Evolutionary conservation across 1,140 invertebrate genomes (phyloP).

Genomic region (Caerostris darwini): DNA sequence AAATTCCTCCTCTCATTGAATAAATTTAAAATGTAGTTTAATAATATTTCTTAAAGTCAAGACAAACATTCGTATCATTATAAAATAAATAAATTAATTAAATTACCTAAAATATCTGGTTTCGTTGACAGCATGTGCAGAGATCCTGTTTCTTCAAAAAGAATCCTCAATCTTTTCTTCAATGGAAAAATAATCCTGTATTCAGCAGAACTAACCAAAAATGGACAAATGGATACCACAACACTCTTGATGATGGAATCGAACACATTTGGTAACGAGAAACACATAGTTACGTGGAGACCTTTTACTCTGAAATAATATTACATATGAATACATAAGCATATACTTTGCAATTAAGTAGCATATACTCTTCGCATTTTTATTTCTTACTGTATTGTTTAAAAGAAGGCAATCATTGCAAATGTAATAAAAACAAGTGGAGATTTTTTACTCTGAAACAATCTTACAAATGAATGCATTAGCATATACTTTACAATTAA

Average conservation of each 20-base stretch:
- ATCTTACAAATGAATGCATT: no score
- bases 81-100: not conserved
- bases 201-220: not conserved
- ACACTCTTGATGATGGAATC: not conserved
- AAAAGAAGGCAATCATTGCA: no score
- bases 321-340: no score
- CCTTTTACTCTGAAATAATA: not conserved
- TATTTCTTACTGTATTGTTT: no score
- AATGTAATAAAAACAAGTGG: not conserved
- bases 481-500: no score
- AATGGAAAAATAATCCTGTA: not conserved
- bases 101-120: constrained; percentile 92
- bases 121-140: constrained; percentile 91
- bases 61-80: no score
- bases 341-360: no score
- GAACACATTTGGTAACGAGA: not conserved
- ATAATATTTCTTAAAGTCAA: no score
- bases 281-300: constrained; percentile 1
- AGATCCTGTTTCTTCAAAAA: constrained; percentile 87
- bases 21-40: no score
- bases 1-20: no score
- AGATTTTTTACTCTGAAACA: not conserved
- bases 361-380: no score
- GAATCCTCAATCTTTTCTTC: not conserved
- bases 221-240: not conserved